A percentile compares a stretch with the other conserved stretches of the same genome.
Evolutionary conservation across 2,888 invertebrate genomes (phyloP).

Genomic region (Drosophila conformis): DNA sequence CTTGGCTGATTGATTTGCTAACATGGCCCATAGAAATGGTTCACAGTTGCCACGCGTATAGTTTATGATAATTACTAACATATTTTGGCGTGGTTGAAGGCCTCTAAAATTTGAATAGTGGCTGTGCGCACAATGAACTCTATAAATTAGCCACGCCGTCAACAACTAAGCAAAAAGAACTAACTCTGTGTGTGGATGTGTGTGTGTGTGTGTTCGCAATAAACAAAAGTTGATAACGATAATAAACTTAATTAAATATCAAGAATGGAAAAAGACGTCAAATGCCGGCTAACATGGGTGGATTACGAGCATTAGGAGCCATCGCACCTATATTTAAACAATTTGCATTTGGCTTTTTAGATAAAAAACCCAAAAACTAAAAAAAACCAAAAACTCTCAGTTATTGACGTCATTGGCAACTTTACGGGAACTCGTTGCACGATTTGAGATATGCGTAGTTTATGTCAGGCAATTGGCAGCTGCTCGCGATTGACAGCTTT

Average conservation of each 20-base stretch:
- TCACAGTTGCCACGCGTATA: constrained; percentile 1
- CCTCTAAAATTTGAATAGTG: constrained; percentile 15
- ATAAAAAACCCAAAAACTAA: not conserved
- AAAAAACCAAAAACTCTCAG: constrained; percentile 9
- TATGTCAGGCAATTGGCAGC: constrained; percentile 33
- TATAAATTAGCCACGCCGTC: constrained; percentile 33
- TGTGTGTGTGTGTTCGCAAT: constrained; percentile 32
- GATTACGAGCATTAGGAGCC: constrained; percentile 33
- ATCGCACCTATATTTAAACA: constrained; percentile 8
- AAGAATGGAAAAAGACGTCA: constrained; percentile 39
- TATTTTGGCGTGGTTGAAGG: constrained; percentile 12
- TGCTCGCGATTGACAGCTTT: constrained; percentile 47
- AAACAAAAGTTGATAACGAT: constrained; percentile 53
- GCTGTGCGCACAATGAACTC: constrained; percentile 34
- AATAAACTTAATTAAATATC: constrained; percentile 40
- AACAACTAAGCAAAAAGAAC: constrained; percentile 28
- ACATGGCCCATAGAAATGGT: constrained; percentile 16
- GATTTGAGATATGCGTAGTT: constrained; percentile 25
- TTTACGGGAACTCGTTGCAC: constrained; percentile 8
- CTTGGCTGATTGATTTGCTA: constrained; percentile 67
- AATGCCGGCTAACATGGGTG: constrained; percentile 1
- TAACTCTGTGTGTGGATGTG: constrained; percentile 3
- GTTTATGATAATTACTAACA: constrained; percentile 13
- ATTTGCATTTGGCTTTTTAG: constrained; percentile 22
- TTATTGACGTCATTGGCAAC: constrained; percentile 60